Evolutionary conservation across 2,888 invertebrate genomes (phyloP), one percentile per base, ranked within the genome.

Genomic region (Theodoxus fluviatilis): DNA sequence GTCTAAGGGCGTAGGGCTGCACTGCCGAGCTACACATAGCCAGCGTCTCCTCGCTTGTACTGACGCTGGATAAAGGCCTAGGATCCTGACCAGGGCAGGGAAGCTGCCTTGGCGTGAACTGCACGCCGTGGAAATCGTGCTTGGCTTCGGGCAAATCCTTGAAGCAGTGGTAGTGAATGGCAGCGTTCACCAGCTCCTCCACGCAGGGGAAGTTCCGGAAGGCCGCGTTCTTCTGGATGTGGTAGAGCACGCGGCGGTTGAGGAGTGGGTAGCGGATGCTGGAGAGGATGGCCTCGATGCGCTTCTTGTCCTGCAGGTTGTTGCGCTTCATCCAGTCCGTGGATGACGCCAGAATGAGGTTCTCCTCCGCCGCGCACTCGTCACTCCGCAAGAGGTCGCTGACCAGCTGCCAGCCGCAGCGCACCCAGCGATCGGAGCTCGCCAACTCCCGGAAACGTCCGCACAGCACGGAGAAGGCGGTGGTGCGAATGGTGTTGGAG

Each of bases 311-410:
- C 67, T 80, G 80, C 18, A 83, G 74, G 52, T 78, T 80, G 73
- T 82, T 83, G 71, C 79, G 77, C 76, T 83, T 83, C 83, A 83
- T 83, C 82, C 81, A 83, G 67, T 81, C 81, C 6, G 83, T 83
- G 18, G 83, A 82, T 22, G 83, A 79, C 12, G 80, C 81, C 31
- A 83, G 75, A 55, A 83, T 79, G 28, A 81, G 74, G 70, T 82
- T 82, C 74, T 83, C 83, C 66, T 82, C 83, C 33, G 81, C 81
- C 63, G 75, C 74, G 63, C 81, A 81, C 68, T 78, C 77, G 68
- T 82, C 81, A 66, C 75, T 79, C 68, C 78, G 76, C 18, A 82
- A 71, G 28, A 83, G 73, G 69, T 82, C 80, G 72, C 82, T 78
- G 12, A 82, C 83, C 18, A 81, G 75, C 43, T 76, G 74, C 78